phyloP scores from a whole-genome alignment of 2,113 vertebrate genomes.

The Charina bottae region DNA sequence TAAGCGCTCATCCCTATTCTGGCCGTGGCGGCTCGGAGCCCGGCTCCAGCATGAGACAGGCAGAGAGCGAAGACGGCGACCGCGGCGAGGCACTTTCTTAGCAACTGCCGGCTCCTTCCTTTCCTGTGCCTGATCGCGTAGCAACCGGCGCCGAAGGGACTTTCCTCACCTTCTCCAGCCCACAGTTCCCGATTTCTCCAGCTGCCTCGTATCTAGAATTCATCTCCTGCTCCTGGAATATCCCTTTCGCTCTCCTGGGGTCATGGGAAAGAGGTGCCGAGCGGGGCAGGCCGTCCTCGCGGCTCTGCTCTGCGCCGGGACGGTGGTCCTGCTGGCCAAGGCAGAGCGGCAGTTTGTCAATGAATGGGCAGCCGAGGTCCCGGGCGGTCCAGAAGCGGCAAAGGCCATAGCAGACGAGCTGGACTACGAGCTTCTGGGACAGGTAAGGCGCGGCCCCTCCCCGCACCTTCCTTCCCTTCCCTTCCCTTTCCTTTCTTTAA shows the following conservation, averaged over 20 bases:
- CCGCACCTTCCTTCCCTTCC: no score
- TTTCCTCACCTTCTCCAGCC: not conserved
- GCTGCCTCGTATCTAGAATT: not conserved
- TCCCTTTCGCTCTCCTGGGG: slow-evolving; percentile 29
- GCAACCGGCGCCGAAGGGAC: slow-evolving; percentile 36
- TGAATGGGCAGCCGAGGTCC: slow-evolving; percentile 97
- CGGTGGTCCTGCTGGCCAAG: slow-evolving; percentile 54
- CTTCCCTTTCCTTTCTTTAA: no score
- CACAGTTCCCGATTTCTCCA: not conserved
- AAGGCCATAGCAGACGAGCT: slow-evolving; percentile 86
- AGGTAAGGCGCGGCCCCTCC: slow-evolving; percentile 78
- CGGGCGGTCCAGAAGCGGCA: slow-evolving; percentile 85
- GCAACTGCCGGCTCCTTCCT: not conserved
- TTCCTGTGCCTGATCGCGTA: slow-evolving; percentile 21
- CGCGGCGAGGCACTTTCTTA: slow-evolving; percentile 5
- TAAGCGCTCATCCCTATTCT: slow-evolving; percentile 79
- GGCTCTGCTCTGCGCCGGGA: slow-evolving; percentile 71
- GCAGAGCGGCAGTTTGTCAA: slow-evolving; percentile 90
- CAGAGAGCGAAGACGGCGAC: not conserved
- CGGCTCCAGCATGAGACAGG: slow-evolving; percentile 49
- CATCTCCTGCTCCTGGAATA: not conserved
- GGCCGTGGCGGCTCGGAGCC: slow-evolving; percentile 67
- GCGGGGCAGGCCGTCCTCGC: slow-evolving; percentile 62
- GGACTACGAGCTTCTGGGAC: slow-evolving; percentile 90
- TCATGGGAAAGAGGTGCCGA: slow-evolving; percentile 83